These are phyloP conservation scores for Trichosurus vulpecula DNA, from an alignment of 2,797 vertebrate genomes.

Conservation along the genomic window DNA sequence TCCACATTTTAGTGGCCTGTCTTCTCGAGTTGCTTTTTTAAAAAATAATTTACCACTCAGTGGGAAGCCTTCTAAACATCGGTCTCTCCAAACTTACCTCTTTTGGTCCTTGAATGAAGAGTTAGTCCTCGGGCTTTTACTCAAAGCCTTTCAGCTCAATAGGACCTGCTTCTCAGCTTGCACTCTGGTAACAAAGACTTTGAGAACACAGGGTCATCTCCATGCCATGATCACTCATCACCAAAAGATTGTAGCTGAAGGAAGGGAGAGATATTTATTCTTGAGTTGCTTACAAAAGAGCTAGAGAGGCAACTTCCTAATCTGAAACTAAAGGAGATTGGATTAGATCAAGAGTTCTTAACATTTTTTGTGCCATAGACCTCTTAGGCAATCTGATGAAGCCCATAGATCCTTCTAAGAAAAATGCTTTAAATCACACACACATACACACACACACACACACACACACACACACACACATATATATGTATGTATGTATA, in stretches of 20 bases:
- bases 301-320: neutral
- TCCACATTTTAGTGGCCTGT: neutral
- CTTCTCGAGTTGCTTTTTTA: neutral
- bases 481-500: too few species aligned
- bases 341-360: neutral
- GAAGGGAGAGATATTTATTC: neutral
- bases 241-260: neutral
- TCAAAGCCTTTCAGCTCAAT: neutral
- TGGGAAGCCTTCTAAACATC: neutral
- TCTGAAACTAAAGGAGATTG: neutral
- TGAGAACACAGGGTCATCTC: neutral
- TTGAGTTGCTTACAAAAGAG: neutral
- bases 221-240: neutral
- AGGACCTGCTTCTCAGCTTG: neutral
- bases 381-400: neutral
- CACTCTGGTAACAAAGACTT: neutral
- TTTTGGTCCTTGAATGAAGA: neutral
- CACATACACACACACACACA: neutral
- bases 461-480: too few species aligned
- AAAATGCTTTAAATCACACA: neutral
- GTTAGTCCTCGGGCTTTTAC: neutral
- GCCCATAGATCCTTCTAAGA: neutral
- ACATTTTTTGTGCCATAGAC: neutral
- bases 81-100: neutral
- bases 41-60: neutral